Evolutionary conservation across 2,888 invertebrate genomes (phyloP).

Genomic region (Agrilus mali): DNA sequence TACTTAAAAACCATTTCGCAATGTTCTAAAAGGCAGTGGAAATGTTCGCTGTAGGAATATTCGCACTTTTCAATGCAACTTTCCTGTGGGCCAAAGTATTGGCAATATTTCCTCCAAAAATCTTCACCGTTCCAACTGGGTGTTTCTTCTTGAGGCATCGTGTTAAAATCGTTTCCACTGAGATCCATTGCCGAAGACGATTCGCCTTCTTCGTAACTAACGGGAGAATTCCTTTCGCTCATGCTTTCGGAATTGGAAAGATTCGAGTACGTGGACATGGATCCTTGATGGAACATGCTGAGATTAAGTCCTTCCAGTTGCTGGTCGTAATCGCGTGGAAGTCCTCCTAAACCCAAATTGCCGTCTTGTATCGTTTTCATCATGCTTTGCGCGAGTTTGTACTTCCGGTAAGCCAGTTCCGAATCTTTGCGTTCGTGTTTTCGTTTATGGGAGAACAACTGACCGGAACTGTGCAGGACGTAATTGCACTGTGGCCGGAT

Average conservation of each 20-base stretch:
- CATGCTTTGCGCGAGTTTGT: slow-evolving; percentile 48
- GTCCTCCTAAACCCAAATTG: slow-evolving; percentile 36
- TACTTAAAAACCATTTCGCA: slow-evolving; percentile 63
- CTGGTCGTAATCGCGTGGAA: slow-evolving; percentile 34
- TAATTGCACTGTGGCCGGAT: slow-evolving; percentile 91
- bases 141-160: slow-evolving; percentile 20
- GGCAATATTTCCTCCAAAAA: slow-evolving; percentile 43
- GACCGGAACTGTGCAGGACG: slow-evolving; percentile 91
- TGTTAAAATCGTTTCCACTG: slow-evolving; percentile 28
- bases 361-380: slow-evolving; percentile 44
- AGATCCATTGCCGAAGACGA: slow-evolving; percentile 31
- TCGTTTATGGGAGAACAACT: slow-evolving; percentile 92
- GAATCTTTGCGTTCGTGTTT: slow-evolving; percentile 93
- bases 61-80: slow-evolving; percentile 35
- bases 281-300: slow-evolving; percentile 25
- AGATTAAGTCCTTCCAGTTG: slow-evolving; percentile 30
- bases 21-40: slow-evolving; percentile 69
- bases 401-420: slow-evolving; percentile 75
- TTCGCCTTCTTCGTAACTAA: slow-evolving; percentile 34
- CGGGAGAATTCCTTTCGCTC: slow-evolving; percentile 40
- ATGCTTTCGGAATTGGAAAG: slow-evolving; percentile 39
- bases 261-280: slow-evolving; percentile 23
- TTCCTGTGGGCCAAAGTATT: slow-evolving; percentile 30
- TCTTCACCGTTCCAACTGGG: slow-evolving; percentile 35
- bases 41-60: slow-evolving; percentile 67